These are phyloP conservation scores for Trachelus iudaicus DNA, from an alignment of 2,888 invertebrate genomes.

Conservation along the genomic window DNA sequence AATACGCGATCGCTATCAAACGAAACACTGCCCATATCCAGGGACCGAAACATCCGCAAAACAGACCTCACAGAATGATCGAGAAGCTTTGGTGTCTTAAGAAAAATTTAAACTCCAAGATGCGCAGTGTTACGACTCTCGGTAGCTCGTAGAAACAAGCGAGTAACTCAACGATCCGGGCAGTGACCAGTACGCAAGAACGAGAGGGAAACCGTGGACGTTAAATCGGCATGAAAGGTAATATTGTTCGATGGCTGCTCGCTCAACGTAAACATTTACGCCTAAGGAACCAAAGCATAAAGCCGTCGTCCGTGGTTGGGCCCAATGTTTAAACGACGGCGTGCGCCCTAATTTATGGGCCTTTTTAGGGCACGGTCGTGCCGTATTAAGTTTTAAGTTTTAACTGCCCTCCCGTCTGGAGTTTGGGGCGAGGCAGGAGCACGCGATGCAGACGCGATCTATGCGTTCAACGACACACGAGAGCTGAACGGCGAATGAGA, in stretches of 20 bases:
- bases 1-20: not conserved
- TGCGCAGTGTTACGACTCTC: not conserved
- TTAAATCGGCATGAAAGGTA: slow-evolving; percentile 25
- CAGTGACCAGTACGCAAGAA: not conserved
- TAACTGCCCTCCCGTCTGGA: slow-evolving; percentile 15
- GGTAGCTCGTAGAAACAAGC: not conserved
- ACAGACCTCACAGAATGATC: not conserved
- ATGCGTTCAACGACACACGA: not conserved
- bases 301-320: slow-evolving; percentile 22
- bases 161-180: not conserved
- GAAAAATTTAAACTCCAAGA: not conserved
- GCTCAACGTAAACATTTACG: slow-evolving; percentile 35
- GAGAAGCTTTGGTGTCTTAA: not conserved
- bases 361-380: slow-evolving; percentile 23
- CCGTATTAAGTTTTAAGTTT: slow-evolving; percentile 26
- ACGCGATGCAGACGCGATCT: not conserved
- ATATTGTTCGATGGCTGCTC: slow-evolving; percentile 36
- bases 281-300: slow-evolving; percentile 31
- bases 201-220: not conserved
- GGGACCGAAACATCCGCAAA: not conserved
- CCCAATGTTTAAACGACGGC: slow-evolving; percentile 28
- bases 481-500: not conserved
- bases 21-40: not conserved
- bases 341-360: slow-evolving; percentile 39
- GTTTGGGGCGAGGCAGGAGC: slow-evolving; percentile 4